A percentile compares a stretch with the other conserved stretches of the same genome.
Evolutionary conservation across 2,113 vertebrate genomes (phyloP).

Genomic region (Dromiciops gliroides): DNA sequence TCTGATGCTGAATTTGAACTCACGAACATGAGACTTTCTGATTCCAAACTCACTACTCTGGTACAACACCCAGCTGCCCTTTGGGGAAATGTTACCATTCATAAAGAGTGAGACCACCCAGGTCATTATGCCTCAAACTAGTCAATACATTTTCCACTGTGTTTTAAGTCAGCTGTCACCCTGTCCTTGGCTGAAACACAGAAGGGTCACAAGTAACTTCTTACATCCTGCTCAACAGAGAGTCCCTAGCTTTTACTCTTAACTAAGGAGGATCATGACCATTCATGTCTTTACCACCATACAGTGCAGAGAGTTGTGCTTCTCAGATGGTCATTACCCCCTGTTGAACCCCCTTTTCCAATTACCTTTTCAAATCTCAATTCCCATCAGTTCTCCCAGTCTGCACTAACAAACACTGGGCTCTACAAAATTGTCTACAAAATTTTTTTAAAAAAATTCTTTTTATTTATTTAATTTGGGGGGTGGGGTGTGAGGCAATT

Average conservation of each 20-base stretch:
- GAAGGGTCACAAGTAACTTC: not conserved
- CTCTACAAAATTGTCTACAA: too few species aligned
- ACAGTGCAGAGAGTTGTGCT: not conserved
- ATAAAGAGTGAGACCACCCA: not conserved
- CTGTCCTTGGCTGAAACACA: not conserved
- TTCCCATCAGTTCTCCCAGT: not conserved
- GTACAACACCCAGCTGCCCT: not conserved
- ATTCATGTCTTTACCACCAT: not conserved
- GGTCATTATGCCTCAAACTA: not conserved
- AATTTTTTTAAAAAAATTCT: too few species aligned
- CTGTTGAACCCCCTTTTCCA: not conserved
- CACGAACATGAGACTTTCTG: not conserved
- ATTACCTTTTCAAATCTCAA: not conserved
- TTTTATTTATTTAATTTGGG: too few species aligned
- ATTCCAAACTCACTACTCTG: not conserved
- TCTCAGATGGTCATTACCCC: not conserved
- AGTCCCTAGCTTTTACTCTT: not conserved
- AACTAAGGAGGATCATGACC: not conserved
- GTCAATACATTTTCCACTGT: not conserved
- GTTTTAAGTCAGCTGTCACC: not conserved
- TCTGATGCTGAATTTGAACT: not conserved
- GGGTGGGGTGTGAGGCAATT: too few species aligned
- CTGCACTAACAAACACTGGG: not conserved
- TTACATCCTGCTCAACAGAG: not conserved
- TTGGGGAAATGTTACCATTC: not conserved